Conservation (phyloP, 2,113 vertebrate genomes). For the Australoheros scitulus region DNA sequence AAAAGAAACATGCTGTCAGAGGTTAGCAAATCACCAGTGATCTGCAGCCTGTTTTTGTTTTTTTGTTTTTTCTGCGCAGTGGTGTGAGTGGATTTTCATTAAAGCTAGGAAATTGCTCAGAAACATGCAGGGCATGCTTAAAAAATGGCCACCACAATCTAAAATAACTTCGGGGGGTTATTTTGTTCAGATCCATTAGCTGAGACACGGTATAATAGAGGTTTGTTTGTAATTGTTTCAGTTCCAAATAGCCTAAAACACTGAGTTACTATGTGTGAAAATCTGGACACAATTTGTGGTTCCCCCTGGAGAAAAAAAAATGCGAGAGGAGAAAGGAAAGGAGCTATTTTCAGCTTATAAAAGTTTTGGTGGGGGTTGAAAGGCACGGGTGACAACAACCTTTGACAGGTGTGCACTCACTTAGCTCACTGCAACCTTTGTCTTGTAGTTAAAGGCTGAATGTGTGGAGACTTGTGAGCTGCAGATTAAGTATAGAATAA, state of each 20-base stretch:
- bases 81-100: slow-evolving; percentile 45
- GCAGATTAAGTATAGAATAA: slow-evolving; percentile 18
- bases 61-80: neutral
- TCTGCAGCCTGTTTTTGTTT: slow-evolving; percentile 3
- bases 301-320: slow-evolving; percentile 20
- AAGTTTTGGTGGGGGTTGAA: slow-evolving; percentile 47
- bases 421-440: slow-evolving; percentile 27
- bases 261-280: slow-evolving; percentile 71
- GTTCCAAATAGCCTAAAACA: slow-evolving; percentile 70
- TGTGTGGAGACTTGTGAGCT: neutral
- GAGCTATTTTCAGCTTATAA: slow-evolving; percentile 60
- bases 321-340: slow-evolving; percentile 33
- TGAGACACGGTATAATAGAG: slow-evolving; percentile 44
- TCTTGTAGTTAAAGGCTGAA: neutral
- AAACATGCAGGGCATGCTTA: slow-evolving; percentile 33
- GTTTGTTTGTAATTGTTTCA: slow-evolving; percentile 70
- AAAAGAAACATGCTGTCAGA: slow-evolving; percentile 29
- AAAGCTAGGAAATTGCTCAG: slow-evolving; percentile 32
- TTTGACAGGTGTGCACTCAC: slow-evolving; percentile 65
- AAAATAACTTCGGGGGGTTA: slow-evolving; percentile 56
- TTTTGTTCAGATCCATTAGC: slow-evolving; percentile 48
- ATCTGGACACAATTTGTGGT: slow-evolving; percentile 72
- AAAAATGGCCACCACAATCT: slow-evolving; percentile 49
- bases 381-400: slow-evolving; percentile 31
- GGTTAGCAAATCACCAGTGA: slow-evolving; percentile 30